Percentiles rank a stretch among this genome's conserved stretches.
Evolutionary conservation across 2,888 invertebrate genomes (phyloP).

Genomic region (Hyposoter dolosus): DNA sequence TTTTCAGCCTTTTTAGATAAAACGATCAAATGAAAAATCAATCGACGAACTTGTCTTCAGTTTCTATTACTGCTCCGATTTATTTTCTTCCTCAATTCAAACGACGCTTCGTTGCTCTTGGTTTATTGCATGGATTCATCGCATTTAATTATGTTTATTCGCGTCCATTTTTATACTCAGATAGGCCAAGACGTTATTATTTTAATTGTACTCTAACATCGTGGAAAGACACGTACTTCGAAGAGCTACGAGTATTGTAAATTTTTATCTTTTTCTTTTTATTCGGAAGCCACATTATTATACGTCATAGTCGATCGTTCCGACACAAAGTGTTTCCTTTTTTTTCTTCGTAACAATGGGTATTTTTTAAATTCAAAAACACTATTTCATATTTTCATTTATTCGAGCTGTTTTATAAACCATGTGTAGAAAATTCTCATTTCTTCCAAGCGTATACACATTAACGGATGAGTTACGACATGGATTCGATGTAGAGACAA

Average conservation of each 20-base stretch:
- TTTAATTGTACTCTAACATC: constrained; percentile 68
- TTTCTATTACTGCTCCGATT: neutral
- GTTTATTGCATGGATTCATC: constrained; percentile 42
- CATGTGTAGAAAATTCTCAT: constrained; percentile 50
- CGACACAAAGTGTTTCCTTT: constrained; percentile 37
- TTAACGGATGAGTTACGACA: constrained; percentile 48
- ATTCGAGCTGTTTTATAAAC: constrained; percentile 39
- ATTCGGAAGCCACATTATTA: constrained; percentile 56
- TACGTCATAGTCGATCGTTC: constrained; percentile 61
- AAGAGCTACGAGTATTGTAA: constrained; percentile 51
- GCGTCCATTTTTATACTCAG: constrained; percentile 47
- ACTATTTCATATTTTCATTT: constrained; percentile 37
- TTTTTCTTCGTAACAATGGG: constrained; percentile 39
- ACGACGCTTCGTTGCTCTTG: constrained; percentile 39
- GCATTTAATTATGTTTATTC: constrained; percentile 55
- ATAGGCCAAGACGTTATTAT: constrained; percentile 65
- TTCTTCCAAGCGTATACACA: constrained; percentile 45
- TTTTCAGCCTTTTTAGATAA: constrained; percentile 7
- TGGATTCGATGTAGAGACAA: constrained; percentile 62
- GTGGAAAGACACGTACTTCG: constrained; percentile 66
- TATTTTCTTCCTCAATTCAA: neutral
- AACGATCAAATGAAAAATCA: neutral
- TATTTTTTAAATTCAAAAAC: constrained; percentile 31
- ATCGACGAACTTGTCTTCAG: constrained; percentile 4
- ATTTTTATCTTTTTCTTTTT: constrained; percentile 15